These are phyloP conservation scores for Psylliodes chrysocephalus DNA, from an alignment of 2,888 invertebrate species.

Conservation along the genomic window DNA sequence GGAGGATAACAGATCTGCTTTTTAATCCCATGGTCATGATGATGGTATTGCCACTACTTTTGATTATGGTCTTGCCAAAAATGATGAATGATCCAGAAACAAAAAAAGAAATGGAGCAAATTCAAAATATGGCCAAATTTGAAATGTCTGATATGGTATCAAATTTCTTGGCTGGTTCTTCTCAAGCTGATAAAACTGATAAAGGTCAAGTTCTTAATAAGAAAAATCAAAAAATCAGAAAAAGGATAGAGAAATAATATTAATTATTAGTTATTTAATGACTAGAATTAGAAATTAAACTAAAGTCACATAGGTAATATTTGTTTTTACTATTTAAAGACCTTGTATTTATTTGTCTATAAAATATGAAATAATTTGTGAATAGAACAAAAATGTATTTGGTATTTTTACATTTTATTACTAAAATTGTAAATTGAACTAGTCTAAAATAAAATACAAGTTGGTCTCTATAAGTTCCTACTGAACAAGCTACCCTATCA, in stretches of 20 bases:
- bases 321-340: too few relatives aligned
- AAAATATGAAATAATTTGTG: too few relatives aligned
- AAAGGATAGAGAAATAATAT: constrained; percentile 41
- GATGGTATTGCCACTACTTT: constrained; percentile 92
- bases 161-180: constrained; percentile 78
- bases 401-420: too few relatives aligned
- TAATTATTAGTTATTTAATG: too few relatives aligned
- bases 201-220: constrained; percentile 32
- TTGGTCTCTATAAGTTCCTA: too few relatives aligned
- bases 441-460: too few relatives aligned
- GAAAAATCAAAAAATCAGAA: constrained; percentile 39
- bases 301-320: too few relatives aligned
- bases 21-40: constrained; percentile 98
- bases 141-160: constrained; percentile 97
- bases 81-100: constrained; percentile 99
- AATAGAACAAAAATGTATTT: too few relatives aligned
- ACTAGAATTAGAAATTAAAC: too few relatives aligned
- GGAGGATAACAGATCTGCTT: constrained; percentile 95
- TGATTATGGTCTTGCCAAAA: constrained; percentile 93
- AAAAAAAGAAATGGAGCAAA: constrained; percentile 93
- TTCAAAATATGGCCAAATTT: constrained; percentile 82
- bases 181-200: constrained; percentile 28
- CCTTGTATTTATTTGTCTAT: too few relatives aligned
- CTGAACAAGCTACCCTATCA: too few relatives aligned
- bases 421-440: too few relatives aligned